Base-by-base conservation (phyloP, 2,888 invertebrate species). In the Chalcosyrphus nemorum region DNA sequence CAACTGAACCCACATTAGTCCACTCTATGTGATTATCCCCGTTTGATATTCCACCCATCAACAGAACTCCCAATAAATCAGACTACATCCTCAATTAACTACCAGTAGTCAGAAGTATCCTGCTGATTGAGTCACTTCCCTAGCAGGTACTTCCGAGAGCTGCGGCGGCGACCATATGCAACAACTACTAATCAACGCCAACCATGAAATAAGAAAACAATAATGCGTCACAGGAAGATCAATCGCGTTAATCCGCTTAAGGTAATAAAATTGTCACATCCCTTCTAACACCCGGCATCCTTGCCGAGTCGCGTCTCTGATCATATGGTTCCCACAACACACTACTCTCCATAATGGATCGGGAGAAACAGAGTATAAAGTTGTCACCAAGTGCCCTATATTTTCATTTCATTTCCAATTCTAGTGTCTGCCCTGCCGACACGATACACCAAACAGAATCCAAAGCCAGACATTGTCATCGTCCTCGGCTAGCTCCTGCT, bases 321-420 rank as follows among this genome's bases (percentile, higher is more conserved):
- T 78, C 78, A 68, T 59, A 70, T 74, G n/a, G 45, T 80, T 84
- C 70, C 70, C 80, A 72, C 50, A 74, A 29, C 59, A 29, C 24
- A 38, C 56, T 35, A 38, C 59, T 32, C 29, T 45, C 35, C 50
- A 50, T 29, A 77, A 66, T 56, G 61, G 6, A 45, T 52, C 66
- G 74, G 57, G 6, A n/a, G 47, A 70, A 70, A 24, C 70, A 6
- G 45, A 52, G 21, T 24, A 84, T 84, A 80, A 84, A 84, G 84
- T 84, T 84, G 80, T 84, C 84, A 84, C 84, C 84, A 84, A 80
- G 74, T 84, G 84, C 80, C 84, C 84, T 80, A 84, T 72, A 82
- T 82, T 82, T 66, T 61, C 41, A 54, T 72, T 50, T 78, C 71
- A 50, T 54, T 82, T 72, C 54, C 45, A 66, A 66, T 66, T 47